Base-by-base conservation (phyloP, 2,888 invertebrate genomes). In the Cheilosia scutellata region DNA sequence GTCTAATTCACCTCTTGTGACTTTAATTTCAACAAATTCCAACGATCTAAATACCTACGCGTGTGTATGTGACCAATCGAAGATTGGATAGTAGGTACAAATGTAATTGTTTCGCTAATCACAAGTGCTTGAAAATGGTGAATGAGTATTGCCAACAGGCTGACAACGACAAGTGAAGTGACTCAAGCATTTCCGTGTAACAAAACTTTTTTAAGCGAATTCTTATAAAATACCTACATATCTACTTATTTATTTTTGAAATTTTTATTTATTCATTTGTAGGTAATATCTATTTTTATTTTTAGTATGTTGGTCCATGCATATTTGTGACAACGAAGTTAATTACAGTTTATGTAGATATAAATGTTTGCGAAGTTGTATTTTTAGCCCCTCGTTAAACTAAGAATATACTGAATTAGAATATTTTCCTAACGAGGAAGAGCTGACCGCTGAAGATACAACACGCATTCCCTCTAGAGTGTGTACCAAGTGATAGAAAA, bases 351-450 rank as follows among this genome's bases (percentile, higher is more conserved):
- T 20, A 20, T 20, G 20, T 20, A 31, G 20, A 47, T 76, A 74
- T 66, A 76, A 80, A 76, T 76, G 47, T 75, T 84, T 75, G 76
- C 76, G 71, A 70, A 77, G 68, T 76, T 44, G 55, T 86, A 82
- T 82, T 82, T 82, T 82, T 86, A 77, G 86, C 72, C 65, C 13
- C 31, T 51, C 33, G 57, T 57, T 51, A 62, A 76, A 76, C 86
- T 68, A 66, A 77, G 77, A 77, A 47, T 20, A 47, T 77, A 63
- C 66, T 76, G 66, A 65, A 33, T 71, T 75, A 55, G 62, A 84
- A 76, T 57, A 66, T 33, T 70, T 49, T 74, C 53, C 51, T 53
- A 78, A 63, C 57, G 58, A 74, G 71, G 44, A 49, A 76, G 55
- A 58, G 44, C 51, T 9, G 27, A 51, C 9, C 11, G 11, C 11